A percentile compares a stretch with the other conserved stretches of the same genome.
These are phyloP conservation scores for Helicoverpa zea DNA, from an alignment of 1,140 invertebrate species.

Conservation along the genomic window DNA sequence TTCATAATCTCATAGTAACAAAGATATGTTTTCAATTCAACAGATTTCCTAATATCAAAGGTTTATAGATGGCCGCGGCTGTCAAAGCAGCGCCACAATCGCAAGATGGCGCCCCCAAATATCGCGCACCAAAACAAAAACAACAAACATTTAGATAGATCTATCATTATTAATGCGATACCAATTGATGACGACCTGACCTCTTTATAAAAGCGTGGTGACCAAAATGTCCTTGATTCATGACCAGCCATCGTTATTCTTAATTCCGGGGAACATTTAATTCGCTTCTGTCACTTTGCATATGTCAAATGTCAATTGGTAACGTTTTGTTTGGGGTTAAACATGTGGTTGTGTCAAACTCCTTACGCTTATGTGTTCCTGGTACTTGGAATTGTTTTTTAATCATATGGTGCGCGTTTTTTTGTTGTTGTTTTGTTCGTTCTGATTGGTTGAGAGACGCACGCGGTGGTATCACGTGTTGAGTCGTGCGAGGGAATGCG, in stretches of 20 bases:
- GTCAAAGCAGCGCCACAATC: too few relatives aligned
- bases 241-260: constrained; percentile 48
- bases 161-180: background rate
- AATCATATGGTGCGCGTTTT: constrained; percentile 35
- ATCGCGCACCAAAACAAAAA: background rate
- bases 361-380: constrained; percentile 50
- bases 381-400: constrained; percentile 45
- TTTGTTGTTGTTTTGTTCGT: background rate
- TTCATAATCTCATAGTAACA: too few relatives aligned
- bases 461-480: background rate
- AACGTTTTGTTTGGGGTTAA: constrained; percentile 45
- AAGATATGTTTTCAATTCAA: too few relatives aligned
- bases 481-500: too few relatives aligned
- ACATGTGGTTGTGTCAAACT: constrained; percentile 17
- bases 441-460: background rate
- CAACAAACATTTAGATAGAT: background rate
- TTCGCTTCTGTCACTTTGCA: constrained; percentile 45
- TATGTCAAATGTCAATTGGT: constrained; percentile 44
- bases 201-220: constrained; percentile 22
- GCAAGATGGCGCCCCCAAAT: too few relatives aligned
- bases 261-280: constrained; percentile 38
- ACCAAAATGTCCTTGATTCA: constrained; percentile 54
- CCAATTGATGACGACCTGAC: constrained; percentile 36
- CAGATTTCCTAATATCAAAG: too few relatives aligned
- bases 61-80: too few relatives aligned